Conservation (phyloP, 2,888 invertebrate genomes). For the Tetranychus piercei region DNA sequence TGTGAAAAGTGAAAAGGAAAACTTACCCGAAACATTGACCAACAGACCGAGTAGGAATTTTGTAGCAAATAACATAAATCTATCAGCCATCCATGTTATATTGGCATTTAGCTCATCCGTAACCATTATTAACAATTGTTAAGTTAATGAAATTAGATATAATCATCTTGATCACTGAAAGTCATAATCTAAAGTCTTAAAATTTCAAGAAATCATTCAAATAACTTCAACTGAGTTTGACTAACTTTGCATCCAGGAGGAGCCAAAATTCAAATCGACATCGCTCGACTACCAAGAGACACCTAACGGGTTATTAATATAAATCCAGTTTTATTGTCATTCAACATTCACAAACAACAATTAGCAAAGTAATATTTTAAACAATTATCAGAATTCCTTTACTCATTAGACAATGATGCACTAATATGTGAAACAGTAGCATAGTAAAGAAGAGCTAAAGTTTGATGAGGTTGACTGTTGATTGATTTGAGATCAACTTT, state of each 20-base stretch:
- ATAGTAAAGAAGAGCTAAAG: not conserved
- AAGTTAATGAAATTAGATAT: too few species aligned
- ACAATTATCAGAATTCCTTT: too few species aligned
- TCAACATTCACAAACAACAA: not conserved
- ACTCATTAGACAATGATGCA: not conserved
- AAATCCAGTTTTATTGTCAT: too few species aligned
- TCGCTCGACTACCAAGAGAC: not conserved
- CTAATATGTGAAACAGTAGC: not conserved
- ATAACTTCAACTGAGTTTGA: too few species aligned
- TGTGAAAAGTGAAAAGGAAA: not conserved
- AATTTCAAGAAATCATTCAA: not conserved
- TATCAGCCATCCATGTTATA: slow-evolving; percentile 11
- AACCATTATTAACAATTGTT: not conserved
- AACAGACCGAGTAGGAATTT: not conserved
- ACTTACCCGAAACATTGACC: slow-evolving; percentile 1
- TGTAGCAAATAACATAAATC: slow-evolving; percentile 15
- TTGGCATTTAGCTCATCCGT: not conserved
- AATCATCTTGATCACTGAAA: not conserved
- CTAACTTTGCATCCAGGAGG: not conserved
- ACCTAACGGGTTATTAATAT: not conserved
- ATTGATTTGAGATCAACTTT: too few species aligned
- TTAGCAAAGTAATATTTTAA: not conserved
- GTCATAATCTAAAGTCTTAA: not conserved
- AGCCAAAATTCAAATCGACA: not conserved
- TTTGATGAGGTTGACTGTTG: not conserved